Evolutionary conservation across 2,888 invertebrate species (phyloP), one percentile per base, ranked within the genome.

Genomic region (Sipunculus nudus): DNA sequence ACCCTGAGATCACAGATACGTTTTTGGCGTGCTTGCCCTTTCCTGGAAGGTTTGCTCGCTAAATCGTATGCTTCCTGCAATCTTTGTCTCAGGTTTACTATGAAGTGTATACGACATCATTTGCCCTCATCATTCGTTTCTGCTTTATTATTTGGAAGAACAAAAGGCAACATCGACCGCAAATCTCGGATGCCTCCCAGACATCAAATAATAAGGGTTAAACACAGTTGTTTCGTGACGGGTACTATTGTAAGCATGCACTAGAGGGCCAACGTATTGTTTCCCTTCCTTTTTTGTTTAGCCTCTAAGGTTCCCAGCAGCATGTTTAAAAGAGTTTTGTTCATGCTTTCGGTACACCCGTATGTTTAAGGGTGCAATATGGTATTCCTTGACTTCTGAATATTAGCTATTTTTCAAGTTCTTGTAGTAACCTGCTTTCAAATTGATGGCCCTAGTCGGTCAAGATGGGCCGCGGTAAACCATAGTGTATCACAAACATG

Each of bases 321-420:
- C 41, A 70, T 46, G 25, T 68, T 53, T 25, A 65, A 65, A 5
- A 71, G 31, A 1, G 67, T 67, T 2, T 66, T 13, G 55, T 72
- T 69, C 45, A 73, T 69, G 4, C 69, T 28, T 56, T 73, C 65
- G 45, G 68, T 68, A n/a, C 67, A 60, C 2, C 59, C 53, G 38
- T 70, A 67, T 25, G 63, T 58, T 23, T 49, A 26, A n/a, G 48
- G 59, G 29, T 61, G 57, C 32, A 53, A 64, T 3, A 49, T 28
- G 10, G 48, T 56, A n/a, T 47, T 56, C 6, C 39, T 21, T 8
- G 48, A 48, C 29, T 49, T 56, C 25, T 26, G 16, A 4, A 56
- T 39, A 1, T 32, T 49, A 16, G 23, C n/a, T 8, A 48, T 19
- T 16, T 45, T 38, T 1, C 49, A 49, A 56, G 48, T 19, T 48